Evolutionary conservation across 2,888 invertebrate species (phyloP).

Genomic region (Andrena bucephala): DNA sequence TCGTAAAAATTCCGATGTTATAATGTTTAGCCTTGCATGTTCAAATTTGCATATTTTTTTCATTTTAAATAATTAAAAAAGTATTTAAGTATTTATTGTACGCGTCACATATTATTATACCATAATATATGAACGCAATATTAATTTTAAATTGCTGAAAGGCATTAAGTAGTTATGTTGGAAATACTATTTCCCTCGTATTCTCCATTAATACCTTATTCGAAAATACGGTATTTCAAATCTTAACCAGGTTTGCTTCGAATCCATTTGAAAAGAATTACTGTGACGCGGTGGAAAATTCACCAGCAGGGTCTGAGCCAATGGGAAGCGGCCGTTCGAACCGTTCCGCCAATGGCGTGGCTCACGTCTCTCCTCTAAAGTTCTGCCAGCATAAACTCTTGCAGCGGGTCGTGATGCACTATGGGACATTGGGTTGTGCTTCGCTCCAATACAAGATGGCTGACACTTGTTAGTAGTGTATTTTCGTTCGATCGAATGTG

Average conservation of each 20-base stretch:
- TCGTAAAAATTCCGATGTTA: too few species aligned
- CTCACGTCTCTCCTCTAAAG: slow-evolving; percentile 36
- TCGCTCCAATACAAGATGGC: slow-evolving; percentile 84
- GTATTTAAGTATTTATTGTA: too few species aligned
- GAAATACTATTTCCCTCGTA: neutral
- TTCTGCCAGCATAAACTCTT: slow-evolving; percentile 44
- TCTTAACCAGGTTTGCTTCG: neutral
- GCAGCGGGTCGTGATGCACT: slow-evolving; percentile 68
- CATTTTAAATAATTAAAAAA: neutral
- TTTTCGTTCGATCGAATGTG: slow-evolving; percentile 77
- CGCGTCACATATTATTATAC: too few species aligned
- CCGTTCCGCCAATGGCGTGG: slow-evolving; percentile 39
- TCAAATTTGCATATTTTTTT: neutral
- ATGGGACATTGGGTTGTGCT: slow-evolving; percentile 74
- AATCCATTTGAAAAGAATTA: slow-evolving; percentile 36
- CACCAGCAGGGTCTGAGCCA: slow-evolving; percentile 30
- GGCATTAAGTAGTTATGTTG: neutral
- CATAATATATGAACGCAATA: too few species aligned
- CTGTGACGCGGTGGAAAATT: slow-evolving; percentile 17
- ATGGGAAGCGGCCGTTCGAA: slow-evolving; percentile 29
- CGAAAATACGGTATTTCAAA: slow-evolving; percentile 1
- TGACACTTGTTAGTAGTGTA: slow-evolving; percentile 85
- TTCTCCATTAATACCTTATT: neutral
- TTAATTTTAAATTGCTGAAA: too few species aligned
- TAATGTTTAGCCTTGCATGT: too few species aligned